Conservation (phyloP, 2,113 vertebrate genomes). For the Xyliphius kryptos region DNA sequence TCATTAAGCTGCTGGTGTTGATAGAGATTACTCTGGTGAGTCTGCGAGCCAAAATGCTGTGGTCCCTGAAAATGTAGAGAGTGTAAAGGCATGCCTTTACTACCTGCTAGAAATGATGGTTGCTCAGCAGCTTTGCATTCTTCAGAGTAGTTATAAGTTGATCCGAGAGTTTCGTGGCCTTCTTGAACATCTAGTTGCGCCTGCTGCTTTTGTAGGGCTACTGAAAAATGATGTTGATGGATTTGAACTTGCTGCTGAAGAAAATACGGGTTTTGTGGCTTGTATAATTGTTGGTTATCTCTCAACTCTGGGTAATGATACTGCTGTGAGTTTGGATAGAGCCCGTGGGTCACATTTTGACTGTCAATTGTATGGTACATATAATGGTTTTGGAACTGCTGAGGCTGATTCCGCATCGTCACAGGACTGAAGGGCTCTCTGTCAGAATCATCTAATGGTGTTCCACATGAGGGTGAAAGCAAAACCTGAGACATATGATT, state of each 20-base stretch:
- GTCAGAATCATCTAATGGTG: slow-evolving; percentile 62
- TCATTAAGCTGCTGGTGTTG: no score
- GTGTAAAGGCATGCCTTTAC: no score
- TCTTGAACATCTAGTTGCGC: slow-evolving; percentile 13
- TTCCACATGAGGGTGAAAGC: slow-evolving; percentile 46
- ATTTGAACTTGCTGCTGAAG: slow-evolving; percentile 27
- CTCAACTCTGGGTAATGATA: slow-evolving; percentile 29
- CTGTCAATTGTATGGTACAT: slow-evolving; percentile 37
- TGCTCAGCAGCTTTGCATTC: no score
- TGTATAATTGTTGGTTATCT: slow-evolving; percentile 27
- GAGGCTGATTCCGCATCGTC: slow-evolving; percentile 48
- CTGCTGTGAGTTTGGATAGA: slow-evolving; percentile 38
- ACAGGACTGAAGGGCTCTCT: slow-evolving; percentile 65
- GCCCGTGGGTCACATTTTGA: slow-evolving; percentile 13
- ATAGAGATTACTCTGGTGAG: no score
- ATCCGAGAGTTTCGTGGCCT: slow-evolving; percentile 24
- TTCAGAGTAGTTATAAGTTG: no score
- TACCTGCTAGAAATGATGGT: no score
- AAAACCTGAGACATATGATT: slow-evolving; percentile 29
- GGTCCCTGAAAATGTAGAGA: no score
- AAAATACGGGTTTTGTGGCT: slow-evolving; percentile 27
- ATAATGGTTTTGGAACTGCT: slow-evolving; percentile 57
- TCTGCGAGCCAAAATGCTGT: no score
- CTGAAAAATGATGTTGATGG: slow-evolving; percentile 24
- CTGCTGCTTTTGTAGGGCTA: slow-evolving; percentile 29